Percentiles rank a stretch among this genome's conserved stretches.
Conservation (phyloP, 2,888 invertebrate species). For the Sisyra nigra region DNA sequence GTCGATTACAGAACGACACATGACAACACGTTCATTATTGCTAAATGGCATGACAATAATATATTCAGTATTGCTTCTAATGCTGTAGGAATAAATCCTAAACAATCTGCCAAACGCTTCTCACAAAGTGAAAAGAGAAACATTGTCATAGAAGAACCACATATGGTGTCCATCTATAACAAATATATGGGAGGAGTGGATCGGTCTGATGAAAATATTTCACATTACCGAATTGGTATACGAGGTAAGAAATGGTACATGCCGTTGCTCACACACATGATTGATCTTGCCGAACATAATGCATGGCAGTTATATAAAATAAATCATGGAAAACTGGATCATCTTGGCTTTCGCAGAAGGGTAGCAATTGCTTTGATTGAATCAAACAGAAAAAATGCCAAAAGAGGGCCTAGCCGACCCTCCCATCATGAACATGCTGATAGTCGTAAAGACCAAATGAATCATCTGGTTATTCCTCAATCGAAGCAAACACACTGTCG, state of each 20-base stretch:
- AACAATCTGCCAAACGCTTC: slow-evolving; percentile 8
- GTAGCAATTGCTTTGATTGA: slow-evolving; percentile 12
- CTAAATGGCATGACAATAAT: slow-evolving; percentile 2
- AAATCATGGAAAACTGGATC: slow-evolving; percentile 13
- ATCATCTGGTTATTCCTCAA: no score
- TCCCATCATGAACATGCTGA: no score
- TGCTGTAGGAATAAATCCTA: background rate
- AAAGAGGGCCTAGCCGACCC: no score
- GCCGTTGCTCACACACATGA: slow-evolving; percentile 16
- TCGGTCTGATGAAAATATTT: slow-evolving; percentile 16
- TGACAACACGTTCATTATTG: background rate
- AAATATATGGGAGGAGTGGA: slow-evolving; percentile 10
- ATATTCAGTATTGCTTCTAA: slow-evolving; percentile 1
- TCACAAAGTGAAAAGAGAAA: slow-evolving; percentile 8
- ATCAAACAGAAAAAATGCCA: slow-evolving; percentile 8
- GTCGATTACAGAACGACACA: background rate
- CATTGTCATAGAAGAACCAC: slow-evolving; percentile 1
- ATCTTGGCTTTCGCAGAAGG: slow-evolving; percentile 12
- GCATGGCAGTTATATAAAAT: slow-evolving; percentile 13
- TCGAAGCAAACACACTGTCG: no score
- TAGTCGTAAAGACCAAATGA: no score
- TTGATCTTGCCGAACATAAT: slow-evolving; percentile 14
- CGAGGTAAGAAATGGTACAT: slow-evolving; percentile 19
- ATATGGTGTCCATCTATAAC: background rate
- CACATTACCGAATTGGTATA: slow-evolving; percentile 14